Conservation (phyloP, 2,888 invertebrate species). For the Nemoura dubitans region DNA sequence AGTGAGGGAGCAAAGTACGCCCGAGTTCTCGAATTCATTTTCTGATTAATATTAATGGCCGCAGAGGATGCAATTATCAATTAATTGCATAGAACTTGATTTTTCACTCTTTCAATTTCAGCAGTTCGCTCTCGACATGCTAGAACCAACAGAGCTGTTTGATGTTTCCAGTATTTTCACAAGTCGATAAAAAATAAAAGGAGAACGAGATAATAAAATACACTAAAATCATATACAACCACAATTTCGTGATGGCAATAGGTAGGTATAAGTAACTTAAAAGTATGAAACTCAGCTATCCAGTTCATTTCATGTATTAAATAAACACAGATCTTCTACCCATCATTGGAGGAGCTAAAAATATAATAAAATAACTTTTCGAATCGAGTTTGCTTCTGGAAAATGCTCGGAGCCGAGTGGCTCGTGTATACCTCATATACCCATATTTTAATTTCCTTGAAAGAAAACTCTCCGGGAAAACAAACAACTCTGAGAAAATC, state of each 20-base stretch:
- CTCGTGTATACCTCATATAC: not conserved
- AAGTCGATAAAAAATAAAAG: not conserved
- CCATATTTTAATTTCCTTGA: constrained; percentile 35
- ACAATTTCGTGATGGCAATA: not conserved
- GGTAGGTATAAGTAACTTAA: not conserved
- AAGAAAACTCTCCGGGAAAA: constrained; percentile 33
- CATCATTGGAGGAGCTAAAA: constrained; percentile 13
- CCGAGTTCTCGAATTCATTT: not conserved
- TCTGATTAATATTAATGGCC: not conserved
- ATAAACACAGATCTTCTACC: constrained; percentile 31
- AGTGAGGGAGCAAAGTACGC: too few species aligned
- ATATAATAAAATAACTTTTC: constrained; percentile 28
- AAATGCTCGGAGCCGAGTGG: not conserved
- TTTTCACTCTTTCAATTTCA: not conserved
- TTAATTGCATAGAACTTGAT: not conserved
- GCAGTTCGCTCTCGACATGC: not conserved
- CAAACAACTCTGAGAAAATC: constrained; percentile 31
- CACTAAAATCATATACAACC: not conserved
- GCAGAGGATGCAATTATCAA: not conserved
- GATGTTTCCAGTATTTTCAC: not conserved
- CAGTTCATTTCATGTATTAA: constrained; percentile 41
- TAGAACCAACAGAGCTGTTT: not conserved
- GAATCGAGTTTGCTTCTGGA: constrained; percentile 19
- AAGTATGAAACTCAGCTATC: not conserved
- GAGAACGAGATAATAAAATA: not conserved